Evolutionary conservation across 2,113 vertebrate species (phyloP).

Genomic region (Solea senegalensis): DNA sequence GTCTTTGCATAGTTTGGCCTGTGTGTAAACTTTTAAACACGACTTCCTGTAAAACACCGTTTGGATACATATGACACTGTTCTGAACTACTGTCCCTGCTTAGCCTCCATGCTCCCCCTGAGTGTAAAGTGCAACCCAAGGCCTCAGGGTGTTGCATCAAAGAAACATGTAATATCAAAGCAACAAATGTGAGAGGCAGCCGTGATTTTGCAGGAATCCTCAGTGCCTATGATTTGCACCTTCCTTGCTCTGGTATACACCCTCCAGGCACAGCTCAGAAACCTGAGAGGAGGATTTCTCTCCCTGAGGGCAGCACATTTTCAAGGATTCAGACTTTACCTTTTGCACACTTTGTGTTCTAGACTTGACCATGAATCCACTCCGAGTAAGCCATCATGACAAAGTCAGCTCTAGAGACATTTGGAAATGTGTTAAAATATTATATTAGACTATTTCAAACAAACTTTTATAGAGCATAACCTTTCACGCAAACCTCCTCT

Average conservation of each 20-base stretch:
- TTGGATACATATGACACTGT: conserved; percentile 36
- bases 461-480: no score
- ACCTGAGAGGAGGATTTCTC: conserved; percentile 7
- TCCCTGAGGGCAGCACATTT: conserved; percentile 6
- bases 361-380: not conserved
- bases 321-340: not conserved
- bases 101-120: conserved; percentile 40
- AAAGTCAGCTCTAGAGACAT: no score
- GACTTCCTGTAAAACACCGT: conserved; percentile 8
- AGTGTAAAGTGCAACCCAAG: conserved; percentile 52
- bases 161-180: conserved; percentile 61
- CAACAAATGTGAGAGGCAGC: conserved; percentile 52
- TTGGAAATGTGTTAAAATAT: no score
- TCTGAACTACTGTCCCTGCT: conserved; percentile 36
- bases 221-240: conserved; percentile 35
- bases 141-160: conserved; percentile 60
- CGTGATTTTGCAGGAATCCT: conserved; percentile 45
- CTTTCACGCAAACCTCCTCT: no score
- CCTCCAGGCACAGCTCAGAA: conserved; percentile 27
- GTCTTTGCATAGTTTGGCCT: not conserved
- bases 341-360: not conserved
- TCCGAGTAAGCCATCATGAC: not conserved
- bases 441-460: no score
- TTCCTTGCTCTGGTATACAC: conserved; percentile 40
- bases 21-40: no score